Evolutionary conservation across 2,113 vertebrate genomes (phyloP).

Genomic region (Tupaia tana): DNA sequence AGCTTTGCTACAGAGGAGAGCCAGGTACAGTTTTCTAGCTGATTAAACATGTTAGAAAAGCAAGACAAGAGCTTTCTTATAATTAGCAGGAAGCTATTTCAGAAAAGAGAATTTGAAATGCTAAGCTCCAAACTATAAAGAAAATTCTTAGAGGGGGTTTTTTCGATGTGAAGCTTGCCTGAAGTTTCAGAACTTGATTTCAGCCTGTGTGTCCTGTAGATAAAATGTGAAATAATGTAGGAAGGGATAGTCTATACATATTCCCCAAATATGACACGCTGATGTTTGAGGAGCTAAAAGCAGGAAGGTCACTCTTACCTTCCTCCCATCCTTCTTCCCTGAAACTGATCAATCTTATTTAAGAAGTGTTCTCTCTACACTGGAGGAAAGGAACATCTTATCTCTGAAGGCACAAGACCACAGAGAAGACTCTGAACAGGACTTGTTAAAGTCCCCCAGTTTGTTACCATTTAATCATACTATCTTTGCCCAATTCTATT

Average conservation of each 20-base stretch:
- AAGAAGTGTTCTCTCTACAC: not conserved
- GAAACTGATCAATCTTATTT: not conserved
- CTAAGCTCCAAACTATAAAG: not conserved
- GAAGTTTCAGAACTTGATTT: not conserved
- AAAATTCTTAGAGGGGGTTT: not conserved
- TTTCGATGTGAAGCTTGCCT: not conserved
- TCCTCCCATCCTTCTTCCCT: not conserved
- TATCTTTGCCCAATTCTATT: not conserved
- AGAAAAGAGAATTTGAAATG: not conserved
- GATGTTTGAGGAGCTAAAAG: not conserved
- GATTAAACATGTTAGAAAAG: not conserved
- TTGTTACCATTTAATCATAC: not conserved
- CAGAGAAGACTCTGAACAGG: not conserved
- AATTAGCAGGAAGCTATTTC: not conserved
- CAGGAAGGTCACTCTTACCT: not conserved
- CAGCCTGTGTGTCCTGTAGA: not conserved
- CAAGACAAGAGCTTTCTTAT: not conserved
- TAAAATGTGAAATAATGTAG: not conserved
- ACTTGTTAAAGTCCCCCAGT: not conserved
- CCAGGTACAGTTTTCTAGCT: not conserved
- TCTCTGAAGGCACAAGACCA: not conserved
- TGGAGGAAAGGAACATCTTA: not conserved
- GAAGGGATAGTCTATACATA: not conserved
- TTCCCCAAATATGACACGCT: not conserved
- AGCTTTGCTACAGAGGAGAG: not conserved